Conservation (phyloP, 2,888 invertebrate species). For the Dusona sp. region DNA sequence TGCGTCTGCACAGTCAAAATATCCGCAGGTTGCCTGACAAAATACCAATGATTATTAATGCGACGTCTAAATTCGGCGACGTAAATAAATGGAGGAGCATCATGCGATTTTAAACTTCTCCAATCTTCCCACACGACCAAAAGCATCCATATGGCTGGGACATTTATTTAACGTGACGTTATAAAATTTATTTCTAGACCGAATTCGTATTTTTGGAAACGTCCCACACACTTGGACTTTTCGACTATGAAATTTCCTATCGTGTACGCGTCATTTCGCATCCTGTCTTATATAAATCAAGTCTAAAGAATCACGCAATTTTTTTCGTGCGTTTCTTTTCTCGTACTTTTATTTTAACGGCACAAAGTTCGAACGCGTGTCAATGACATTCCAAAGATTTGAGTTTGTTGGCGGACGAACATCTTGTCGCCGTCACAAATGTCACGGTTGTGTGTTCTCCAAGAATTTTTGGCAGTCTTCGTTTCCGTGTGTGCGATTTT, state of each 20-base stretch:
- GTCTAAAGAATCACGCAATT: neutral
- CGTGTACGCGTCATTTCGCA: conserved; percentile 5
- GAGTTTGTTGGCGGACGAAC: conserved; percentile 23
- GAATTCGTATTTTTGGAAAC: conserved; percentile 37
- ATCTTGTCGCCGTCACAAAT: conserved; percentile 15
- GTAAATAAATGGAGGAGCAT: conserved; percentile 56
- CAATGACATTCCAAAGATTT: conserved; percentile 51
- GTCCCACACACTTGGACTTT: neutral
- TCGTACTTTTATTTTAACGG: neutral
- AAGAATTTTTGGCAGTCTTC: conserved; percentile 54
- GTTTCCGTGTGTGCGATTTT: conserved; percentile 12
- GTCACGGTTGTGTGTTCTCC: conserved; percentile 1
- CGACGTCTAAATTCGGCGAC: conserved; percentile 57
- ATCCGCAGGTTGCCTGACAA: conserved; percentile 44
- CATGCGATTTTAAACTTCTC: conserved; percentile 41
- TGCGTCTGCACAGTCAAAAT: conserved; percentile 48
- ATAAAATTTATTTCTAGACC: conserved; percentile 44
- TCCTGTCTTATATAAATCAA: conserved; percentile 18
- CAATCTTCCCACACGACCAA: conserved; percentile 15
- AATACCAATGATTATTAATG: conserved; percentile 65
- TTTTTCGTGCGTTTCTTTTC: neutral
- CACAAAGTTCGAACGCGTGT: conserved; percentile 29
- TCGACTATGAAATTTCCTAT: conserved; percentile 17
- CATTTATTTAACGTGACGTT: conserved; percentile 49
- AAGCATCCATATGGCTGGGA: conserved; percentile 12